Conservation (phyloP, 2,113 vertebrate species). For the Rattus norvegicus region GRCr8 NC_086028.1:9058501-9059000, state of each 20-base stretch:
- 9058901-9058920: neutral
- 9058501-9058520: accelerated
- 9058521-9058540: accelerated
- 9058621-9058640: neutral
- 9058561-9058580: accelerated
- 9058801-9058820: too few species aligned
- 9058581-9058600: neutral
- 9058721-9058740: neutral
- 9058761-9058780: neutral
- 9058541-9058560: neutral
- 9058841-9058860: accelerated
- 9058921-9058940: neutral
- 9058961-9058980: neutral
- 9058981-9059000: neutral
- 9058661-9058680: neutral
- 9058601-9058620: neutral
- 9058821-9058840: accelerated
- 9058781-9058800: neutral
- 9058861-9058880: too few species aligned
- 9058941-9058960: neutral
- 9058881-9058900: neutral
- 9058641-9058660: neutral
- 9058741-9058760: neutral
- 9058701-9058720: neutral
- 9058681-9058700: neutral